phyloP scores from a whole-genome alignment of 2,888 invertebrate species.

The Vannuccia rotundouncinata region DNA sequence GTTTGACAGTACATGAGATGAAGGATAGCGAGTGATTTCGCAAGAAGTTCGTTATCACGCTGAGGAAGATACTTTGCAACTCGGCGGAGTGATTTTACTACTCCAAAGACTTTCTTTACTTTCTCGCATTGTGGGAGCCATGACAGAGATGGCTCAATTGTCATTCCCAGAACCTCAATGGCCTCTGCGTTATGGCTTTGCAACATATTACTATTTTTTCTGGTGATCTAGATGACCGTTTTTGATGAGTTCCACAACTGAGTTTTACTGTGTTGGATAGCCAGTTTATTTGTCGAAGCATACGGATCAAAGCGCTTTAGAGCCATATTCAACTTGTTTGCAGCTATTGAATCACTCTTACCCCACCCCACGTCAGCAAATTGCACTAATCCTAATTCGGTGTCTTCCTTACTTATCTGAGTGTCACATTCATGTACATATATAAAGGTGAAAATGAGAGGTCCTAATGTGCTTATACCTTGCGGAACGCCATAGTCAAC shows the following conservation, averaged over 20 bases:
- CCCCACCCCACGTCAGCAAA: not conserved
- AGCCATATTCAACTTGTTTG: constrained; percentile 21
- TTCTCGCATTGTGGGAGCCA: not conserved
- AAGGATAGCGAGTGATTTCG: constrained; percentile 3
- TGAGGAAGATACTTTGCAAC: too few relatives aligned
- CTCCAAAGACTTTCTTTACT: not conserved
- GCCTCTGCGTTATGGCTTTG: constrained; percentile 1
- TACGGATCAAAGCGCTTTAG: constrained; percentile 14
- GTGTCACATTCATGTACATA: not conserved
- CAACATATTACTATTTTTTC: not conserved
- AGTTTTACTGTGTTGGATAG: constrained; percentile 19
- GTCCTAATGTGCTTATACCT: too few relatives aligned
- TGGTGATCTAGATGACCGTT: not conserved
- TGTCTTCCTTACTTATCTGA: not conserved
- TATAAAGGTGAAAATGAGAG: constrained; percentile 9
- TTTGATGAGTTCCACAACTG: constrained; percentile 12
- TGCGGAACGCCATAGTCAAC: constrained; percentile 8
- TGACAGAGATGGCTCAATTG: not conserved
- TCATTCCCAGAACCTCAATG: constrained; percentile 7
- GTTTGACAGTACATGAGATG: constrained; percentile 19
- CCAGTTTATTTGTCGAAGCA: constrained; percentile 12
- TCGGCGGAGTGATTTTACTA: too few relatives aligned
- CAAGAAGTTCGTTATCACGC: too few relatives aligned
- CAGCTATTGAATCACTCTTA: constrained; percentile 10
- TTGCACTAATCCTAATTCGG: not conserved